A percentile compares a stretch with the other conserved stretches of the same genome.
These are phyloP conservation scores for Bellardia bayeri DNA, from an alignment of 2,888 invertebrate species.

Conservation along the genomic window DNA sequence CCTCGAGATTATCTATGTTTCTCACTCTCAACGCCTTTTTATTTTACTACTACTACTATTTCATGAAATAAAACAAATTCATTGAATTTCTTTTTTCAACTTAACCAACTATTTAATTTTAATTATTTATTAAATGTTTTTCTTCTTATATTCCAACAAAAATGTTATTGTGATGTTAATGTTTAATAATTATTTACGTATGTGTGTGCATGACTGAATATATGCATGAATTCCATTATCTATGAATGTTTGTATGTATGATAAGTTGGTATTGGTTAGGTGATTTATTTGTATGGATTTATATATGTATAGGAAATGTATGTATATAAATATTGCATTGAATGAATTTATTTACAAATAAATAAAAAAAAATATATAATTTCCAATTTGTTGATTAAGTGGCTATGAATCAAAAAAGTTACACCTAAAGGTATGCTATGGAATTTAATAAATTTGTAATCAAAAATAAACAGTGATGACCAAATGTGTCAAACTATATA, in stretches of 20 bases:
- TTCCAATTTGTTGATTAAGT: not conserved
- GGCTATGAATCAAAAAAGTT: not conserved
- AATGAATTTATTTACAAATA: not conserved
- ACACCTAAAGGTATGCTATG: conserved; percentile 33
- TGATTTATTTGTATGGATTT: conserved; percentile 1
- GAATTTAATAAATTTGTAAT: not conserved
- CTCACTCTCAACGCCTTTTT: not conserved
- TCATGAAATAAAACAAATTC: conserved; percentile 11
- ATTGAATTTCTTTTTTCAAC: conserved; percentile 42
- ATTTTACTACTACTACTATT: not conserved
- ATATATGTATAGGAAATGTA: not conserved
- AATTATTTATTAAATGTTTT: conserved; percentile 44
- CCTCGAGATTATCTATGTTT: too few relatives aligned
- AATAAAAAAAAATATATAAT: not conserved
- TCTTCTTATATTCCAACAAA: conserved; percentile 52
- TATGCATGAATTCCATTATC: conserved; percentile 22
- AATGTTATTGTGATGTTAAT: conserved; percentile 27
- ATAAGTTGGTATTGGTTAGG: not conserved
- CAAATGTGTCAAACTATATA: not conserved
- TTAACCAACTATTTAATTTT: conserved; percentile 67
- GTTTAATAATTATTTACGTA: conserved; percentile 9
- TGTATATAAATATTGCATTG: not conserved
- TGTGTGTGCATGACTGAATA: conserved; percentile 23
- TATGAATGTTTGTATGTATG: not conserved
- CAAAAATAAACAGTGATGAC: conserved; percentile 30